Evolutionary conservation across 1,140 invertebrate genomes (phyloP), one percentile per base, ranked within the genome.

Genomic region (Manduca sexta): DNA sequence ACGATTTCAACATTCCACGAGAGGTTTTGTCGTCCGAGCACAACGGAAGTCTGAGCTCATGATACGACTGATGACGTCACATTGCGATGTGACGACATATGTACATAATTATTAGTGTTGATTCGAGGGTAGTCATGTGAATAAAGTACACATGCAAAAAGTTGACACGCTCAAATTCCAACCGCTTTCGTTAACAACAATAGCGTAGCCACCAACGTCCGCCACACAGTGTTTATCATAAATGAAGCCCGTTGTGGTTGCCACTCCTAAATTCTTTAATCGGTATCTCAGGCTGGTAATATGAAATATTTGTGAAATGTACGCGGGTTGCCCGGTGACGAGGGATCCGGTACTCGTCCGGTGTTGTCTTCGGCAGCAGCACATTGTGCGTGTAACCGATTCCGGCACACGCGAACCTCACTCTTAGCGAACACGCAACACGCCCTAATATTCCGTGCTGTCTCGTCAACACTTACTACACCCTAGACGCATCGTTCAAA

Each of bases 361-460:
- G 69, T 73, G 76, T 68, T 76, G 75, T 84, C 77, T 84, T 84
- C 80, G 56, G 66, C 74, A 76, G 69, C 74, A 70, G 44, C 61
- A 60, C 56, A 60, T 52, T 53, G 60, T 74, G 71, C 72, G 68
- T 79, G 74, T 65, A 52, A 64, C 54, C 54, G 42, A 40, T 29
- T 15, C 13, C 5, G 4, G n/a, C 16, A 14, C 62, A 63, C 35
- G 53, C 65, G 41, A 80, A 61, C 46, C 39, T 74, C 63, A 56
- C 47, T 67, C 60, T 64, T 78, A 70, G 45, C 13, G 0, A 4
- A 0, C 7, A 49, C 18, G 6, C 8, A 35, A 58, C 52, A 82
- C 47, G 66, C 52, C 53, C 46, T 45, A 67, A 54, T 69, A 68
- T 74, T 47, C 60, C 61, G 37, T 62, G 64, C 33, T 46, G 38